phyloP scores from a whole-genome alignment of 2,888 invertebrate genomes.

The Uloborus plumipes region DNA sequence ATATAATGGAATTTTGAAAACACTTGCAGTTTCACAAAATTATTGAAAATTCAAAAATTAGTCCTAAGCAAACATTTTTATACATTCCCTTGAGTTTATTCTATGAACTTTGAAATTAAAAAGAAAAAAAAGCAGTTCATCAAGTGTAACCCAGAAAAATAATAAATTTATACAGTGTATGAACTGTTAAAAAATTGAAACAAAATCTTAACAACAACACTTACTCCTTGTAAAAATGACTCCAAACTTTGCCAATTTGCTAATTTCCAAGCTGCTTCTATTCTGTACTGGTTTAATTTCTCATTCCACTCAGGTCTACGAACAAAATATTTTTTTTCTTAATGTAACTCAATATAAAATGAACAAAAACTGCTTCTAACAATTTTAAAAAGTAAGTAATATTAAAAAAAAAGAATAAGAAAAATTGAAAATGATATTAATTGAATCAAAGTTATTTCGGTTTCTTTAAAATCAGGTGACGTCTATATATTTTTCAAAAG shows the following conservation, averaged over 20 bases:
- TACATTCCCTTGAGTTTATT: no score
- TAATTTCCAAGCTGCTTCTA: conserved; percentile 90
- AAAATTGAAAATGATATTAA: neutral
- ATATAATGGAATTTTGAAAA: no score
- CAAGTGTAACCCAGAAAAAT: neutral
- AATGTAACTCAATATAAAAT: neutral
- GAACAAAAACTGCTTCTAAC: neutral
- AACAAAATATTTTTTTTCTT: neutral
- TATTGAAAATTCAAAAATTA: no score
- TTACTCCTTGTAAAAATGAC: conserved; percentile 68
- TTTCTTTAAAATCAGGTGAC: neutral
- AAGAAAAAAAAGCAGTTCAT: no score
- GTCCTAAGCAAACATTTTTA: no score
- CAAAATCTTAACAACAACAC: no score
- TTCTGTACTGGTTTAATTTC: conserved; percentile 77
- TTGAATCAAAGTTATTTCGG: neutral
- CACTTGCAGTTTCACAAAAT: no score
- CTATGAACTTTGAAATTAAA: neutral
- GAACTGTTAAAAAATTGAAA: no score
- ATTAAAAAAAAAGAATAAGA: neutral
- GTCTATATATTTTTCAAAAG: neutral
- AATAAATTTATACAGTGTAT: no score
- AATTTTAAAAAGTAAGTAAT: neutral
- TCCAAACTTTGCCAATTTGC: conserved; percentile 86
- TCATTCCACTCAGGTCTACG: conserved; percentile 65